Evolutionary conservation across 2,113 vertebrate species (phyloP), one percentile per base, ranked within the genome.

Genomic region (Neotragus pygmaeus): DNA sequence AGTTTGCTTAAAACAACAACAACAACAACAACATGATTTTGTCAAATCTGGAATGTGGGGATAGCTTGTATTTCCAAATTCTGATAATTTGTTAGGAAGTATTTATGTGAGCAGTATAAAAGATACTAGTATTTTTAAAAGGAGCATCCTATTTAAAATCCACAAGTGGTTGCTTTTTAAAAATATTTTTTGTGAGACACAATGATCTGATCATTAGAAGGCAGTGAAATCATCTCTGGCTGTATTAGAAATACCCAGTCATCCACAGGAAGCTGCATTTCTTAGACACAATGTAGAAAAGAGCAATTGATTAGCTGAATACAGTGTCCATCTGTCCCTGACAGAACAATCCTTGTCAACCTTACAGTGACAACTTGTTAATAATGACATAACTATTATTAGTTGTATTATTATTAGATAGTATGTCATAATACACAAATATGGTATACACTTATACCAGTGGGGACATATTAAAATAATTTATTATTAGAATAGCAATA

Each of bases 261-360:
- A 88, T 43, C 28, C 19, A 60, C 36, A 73, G 49, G 45, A 83
- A 82, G 47, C 81, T 86, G 43, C 27, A 49, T 57, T 82, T 92
- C 77, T 60, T 62, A 96, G 94, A 88, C 78, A 94, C 0, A 2
- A 19, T 64, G n/a, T 62, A 73, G 82, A 92, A 97, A 86, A 87
- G 45, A 91, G 60, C 62, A 92, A 66, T 13, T 95, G 70, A 51
- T 73, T 93, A 89, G 28, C 66, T 73, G 91, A 97, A 95, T 93
- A 92, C 39, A 73, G 51, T 66, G 91, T 95, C 73, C 95, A 93
- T 97, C 95, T 96, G 94, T 97, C 95, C 88, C 90, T 96, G 95
- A 96, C 15, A 89, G 89, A 96, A 62, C 47, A 95, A 86, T 94
- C 10, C 17, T 80, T 86, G 47, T 92, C 85, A 95, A 93, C 78